Evolutionary conservation across 1,140 invertebrate genomes (phyloP), one percentile per base, ranked within the genome.

Genomic region (Ostrea edulis): DNA sequence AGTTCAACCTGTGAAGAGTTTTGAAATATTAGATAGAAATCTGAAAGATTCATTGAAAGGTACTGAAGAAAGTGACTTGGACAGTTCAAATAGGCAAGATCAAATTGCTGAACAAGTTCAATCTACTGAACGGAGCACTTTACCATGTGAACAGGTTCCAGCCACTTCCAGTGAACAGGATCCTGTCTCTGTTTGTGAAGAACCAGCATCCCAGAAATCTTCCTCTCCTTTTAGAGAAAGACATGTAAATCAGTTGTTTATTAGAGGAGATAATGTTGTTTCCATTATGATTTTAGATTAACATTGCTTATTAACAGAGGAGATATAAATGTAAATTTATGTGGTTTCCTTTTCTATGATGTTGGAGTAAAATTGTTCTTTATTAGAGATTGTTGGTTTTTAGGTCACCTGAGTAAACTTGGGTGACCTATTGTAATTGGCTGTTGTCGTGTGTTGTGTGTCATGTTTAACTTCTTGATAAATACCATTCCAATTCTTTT

Each of bases 211-310:
- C 35, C 29, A 14, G 0, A 77, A 77, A 29, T 77, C 68, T 9
- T 11, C 25, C 11, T 12, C 9, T 77, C 68, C 22, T 11, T 77
- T 77, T 17, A 11, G 25, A 29, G 68, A 90, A 8, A 91, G 98
- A 84, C 96, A 97, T 94, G 95, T 98, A n/a, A 96, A 96, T 62
- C 97, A 98, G 94, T 90, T 98, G 89, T 94, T 99, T 92, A 95
- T 98, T 81, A 96, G 98, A 87, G 98, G 98, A 29, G 98, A 98
- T 94, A 97, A 98, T 94, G 96, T 98, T 51, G 97, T 93, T 44
- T 90, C 89, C 85, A 88, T 93, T 81, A 83, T 85, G n/a, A 82
- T 91, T 51, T 85, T 84, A n/a, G 86, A 90, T 65, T 90, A 81
- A 87, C 17, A n/a, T 62, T n/a, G 55, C n/a, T 62, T 17, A 62